Base-by-base conservation (phyloP, 2,888 invertebrate genomes). In the Patella caerulea region DNA sequence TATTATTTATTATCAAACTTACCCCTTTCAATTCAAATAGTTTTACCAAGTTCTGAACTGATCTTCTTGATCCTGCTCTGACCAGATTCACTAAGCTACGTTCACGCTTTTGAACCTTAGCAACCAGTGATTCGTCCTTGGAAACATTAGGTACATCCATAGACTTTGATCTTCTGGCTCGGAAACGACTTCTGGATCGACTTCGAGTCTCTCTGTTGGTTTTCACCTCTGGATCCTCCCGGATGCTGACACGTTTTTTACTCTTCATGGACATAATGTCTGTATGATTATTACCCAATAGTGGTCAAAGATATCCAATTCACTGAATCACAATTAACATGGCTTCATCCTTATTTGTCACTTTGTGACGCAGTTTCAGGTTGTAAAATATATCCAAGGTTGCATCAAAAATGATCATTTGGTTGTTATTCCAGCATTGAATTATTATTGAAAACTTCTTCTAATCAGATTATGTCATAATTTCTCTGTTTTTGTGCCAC, bases 1-100 rank as follows among this genome's bases (percentile, higher is more conserved):
- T 45, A 45, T 45, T 9, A 45, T 9, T 7, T 45, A 45, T 45
- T 45, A 45, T 45, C 34, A 45, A 9, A 65, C 81, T 77, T 77
- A 81, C 78, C 77, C 75, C 75, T 74, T 79, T 80, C n/a, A 78
- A 80, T 72, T 84, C 84, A 77, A 84, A 84, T 54, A 84, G 74
- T 70, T 80, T 79, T 34, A 84, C 84, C 29, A 84, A 78, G 71
- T 80, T 83, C 17, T 83, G 75, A n/a, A 84, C 84, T 24, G 84
- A 84, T 29, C 79, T 82, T 54, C 83, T 80, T 29, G 83, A 83
- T 71, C 83, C 84, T 29, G 83, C 82, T 29, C 84, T 72, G 2
- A 84, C 81, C 78, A 84, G 76, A 54, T 78, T 80, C 53, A 81
- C 81, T 78, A 84, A 74, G 75, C 84, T 84, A 12, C 78, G 77